phyloP scores from a whole-genome alignment of 2,797 vertebrate genomes.

The Microctenopoma steveboyesi region DNA sequence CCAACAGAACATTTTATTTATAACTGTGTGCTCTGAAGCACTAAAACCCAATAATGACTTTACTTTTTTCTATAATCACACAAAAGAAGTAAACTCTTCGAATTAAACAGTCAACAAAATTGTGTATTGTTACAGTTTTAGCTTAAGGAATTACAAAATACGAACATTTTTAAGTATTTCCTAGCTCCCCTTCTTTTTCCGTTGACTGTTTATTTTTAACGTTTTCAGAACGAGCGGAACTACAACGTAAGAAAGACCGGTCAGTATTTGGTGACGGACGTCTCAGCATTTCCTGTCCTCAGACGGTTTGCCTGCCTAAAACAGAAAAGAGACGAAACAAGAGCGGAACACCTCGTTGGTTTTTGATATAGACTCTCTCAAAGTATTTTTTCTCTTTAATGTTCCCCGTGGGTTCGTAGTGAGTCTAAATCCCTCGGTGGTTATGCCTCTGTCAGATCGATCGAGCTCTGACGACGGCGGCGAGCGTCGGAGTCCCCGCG shows the following conservation, averaged over 20 bases:
- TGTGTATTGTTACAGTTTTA: too few species aligned
- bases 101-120: too few species aligned
- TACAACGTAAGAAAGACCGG: not conserved
- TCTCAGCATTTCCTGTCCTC: slow-evolving; percentile 57
- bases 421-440: not conserved
- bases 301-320: not conserved
- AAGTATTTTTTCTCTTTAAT: rapidly evolving
- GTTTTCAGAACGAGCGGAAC: slow-evolving; percentile 22
- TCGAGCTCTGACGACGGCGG: slow-evolving; percentile 62
- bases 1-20: too few species aligned
- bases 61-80: too few species aligned
- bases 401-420: too few species aligned
- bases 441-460: slow-evolving; percentile 72
- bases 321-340: not conserved
- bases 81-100: too few species aligned
- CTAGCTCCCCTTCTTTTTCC: too few species aligned
- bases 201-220: too few species aligned
- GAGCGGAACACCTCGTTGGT: not conserved
- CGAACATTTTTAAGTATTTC: too few species aligned
- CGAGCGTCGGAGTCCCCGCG: slow-evolving; percentile 63
- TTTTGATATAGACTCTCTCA: rapidly evolving
- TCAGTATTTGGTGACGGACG: slow-evolving; percentile 20
- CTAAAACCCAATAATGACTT: too few species aligned
- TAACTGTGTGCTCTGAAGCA: too few species aligned
- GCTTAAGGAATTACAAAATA: too few species aligned